These are phyloP conservation scores for Pelecanus crispus DNA, from an alignment of 2,113 vertebrate genomes.

Conservation along the genomic window DNA sequence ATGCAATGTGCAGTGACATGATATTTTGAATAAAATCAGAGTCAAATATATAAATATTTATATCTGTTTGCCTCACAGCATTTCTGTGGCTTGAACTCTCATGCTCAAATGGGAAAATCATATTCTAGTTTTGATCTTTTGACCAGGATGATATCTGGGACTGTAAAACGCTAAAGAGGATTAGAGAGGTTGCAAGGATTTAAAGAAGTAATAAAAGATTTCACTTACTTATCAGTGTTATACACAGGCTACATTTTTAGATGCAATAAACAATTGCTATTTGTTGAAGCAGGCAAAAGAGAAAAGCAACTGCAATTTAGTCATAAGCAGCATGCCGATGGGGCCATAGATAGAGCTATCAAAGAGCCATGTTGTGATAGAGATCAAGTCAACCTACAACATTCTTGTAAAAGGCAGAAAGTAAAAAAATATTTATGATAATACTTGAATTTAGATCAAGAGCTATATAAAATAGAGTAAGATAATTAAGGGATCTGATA, in stretches of 20 bases:
- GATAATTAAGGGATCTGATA: background rate
- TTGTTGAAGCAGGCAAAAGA: background rate
- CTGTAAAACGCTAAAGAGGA: background rate
- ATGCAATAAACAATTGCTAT: background rate
- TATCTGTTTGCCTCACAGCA: background rate
- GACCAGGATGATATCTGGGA: background rate
- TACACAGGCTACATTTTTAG: background rate
- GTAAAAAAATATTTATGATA: background rate
- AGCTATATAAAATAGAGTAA: background rate
- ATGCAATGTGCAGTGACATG: fast-evolving
- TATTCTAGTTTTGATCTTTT: background rate
- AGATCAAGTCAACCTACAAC: background rate
- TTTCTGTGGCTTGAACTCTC: background rate
- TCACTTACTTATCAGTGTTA: background rate
- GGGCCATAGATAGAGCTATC: background rate
- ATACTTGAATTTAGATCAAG: background rate
- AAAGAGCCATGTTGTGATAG: background rate
- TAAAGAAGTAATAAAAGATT: background rate
- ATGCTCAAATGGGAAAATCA: background rate
- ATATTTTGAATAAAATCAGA: background rate
- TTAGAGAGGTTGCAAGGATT: background rate
- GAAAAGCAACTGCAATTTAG: background rate
- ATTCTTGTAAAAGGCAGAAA: background rate
- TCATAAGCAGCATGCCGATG: background rate
- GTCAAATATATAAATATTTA: no score